Evolutionary conservation across 2,888 invertebrate species (phyloP), one percentile per base, ranked within the genome.

Genomic region (Xylophagus ater): DNA sequence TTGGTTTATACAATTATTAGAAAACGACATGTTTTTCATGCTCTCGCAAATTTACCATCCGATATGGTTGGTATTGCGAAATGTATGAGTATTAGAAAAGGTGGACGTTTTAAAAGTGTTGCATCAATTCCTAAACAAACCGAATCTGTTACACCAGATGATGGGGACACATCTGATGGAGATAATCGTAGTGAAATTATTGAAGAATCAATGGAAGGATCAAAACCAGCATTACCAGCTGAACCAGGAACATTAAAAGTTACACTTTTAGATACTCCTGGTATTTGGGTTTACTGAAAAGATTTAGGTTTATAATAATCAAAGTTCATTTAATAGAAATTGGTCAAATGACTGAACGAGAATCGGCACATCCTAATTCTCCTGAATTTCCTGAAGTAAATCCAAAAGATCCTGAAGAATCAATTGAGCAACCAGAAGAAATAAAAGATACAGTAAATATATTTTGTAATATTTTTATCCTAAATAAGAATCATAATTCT

Each of bases 1-100:
- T 73, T 98, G 52, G 92, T 98, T 19, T 98, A 99, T 68, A 98
- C 97, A 1, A 96, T 99, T 48, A 98, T 98, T 54, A 78, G 97
- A 36, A 98, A 99, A 64, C 76, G 98, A n/a, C 87, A 87, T 60
- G 93, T 97, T 41, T 98, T 98, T 68, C 96, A 98, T 68, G 81
- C 86, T 46, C 70, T 99, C 54, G 93, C 96, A n/a, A 98, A 97
- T 68, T 67, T 99, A 49, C 93, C 96, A 6, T 85, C 87, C 43
- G 97, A 98, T 64, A 85, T 86, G 63, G 71, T 79, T 18, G 82
- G 90, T 46, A 96, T 98, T 54, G 51, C 62, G 17, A 65, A 65
- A 43, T 65, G 65, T 42, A 50, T 65, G n/a, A 65, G 59, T 47
- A 60, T 57, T 1, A 56, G 63, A 31, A 76, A 76, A 51, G 62